Evolutionary conservation across 1,140 invertebrate genomes (phyloP).

Genomic region (Trichomalopsis sarcophagae): DNA sequence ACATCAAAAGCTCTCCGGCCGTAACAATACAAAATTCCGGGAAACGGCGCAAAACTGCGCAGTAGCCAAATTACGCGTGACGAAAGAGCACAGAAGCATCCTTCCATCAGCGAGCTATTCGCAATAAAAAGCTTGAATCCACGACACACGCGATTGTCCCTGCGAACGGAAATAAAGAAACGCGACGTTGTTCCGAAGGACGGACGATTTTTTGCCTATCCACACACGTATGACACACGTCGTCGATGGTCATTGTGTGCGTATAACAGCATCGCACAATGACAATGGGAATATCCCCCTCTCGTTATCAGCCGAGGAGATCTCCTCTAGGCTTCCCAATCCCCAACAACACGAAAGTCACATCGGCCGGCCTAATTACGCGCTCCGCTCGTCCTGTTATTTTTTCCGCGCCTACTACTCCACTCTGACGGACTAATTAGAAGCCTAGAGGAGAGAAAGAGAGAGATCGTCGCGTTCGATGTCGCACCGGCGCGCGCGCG

Average conservation of each 20-base stretch:
- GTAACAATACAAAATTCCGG: too few relatives aligned
- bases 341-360: background rate
- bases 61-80: too few relatives aligned
- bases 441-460: too few relatives aligned
- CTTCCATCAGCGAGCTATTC: background rate
- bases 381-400: conserved; percentile 1
- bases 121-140: too few relatives aligned
- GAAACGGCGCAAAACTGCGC: too few relatives aligned
- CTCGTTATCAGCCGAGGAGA: conserved; percentile 16
- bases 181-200: background rate
- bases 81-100: background rate
- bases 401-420: background rate
- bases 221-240: too few relatives aligned
- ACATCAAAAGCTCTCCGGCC: background rate
- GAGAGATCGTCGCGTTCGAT: conserved; percentile 11
- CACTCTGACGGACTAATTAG: conserved; percentile 24
- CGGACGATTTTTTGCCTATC: background rate
- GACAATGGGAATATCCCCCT: conserved; percentile 25
- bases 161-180: background rate
- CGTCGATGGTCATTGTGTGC: background rate
- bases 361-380: conserved; percentile 8
- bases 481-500: too few relatives aligned
- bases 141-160: background rate
- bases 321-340: background rate
- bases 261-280: background rate